Evolutionary conservation across 53 echinoderm and acorn worm genomes (phyloP), one percentile per base, ranked within the genome.

Genomic region (Holothuria leucospilota): DNA sequence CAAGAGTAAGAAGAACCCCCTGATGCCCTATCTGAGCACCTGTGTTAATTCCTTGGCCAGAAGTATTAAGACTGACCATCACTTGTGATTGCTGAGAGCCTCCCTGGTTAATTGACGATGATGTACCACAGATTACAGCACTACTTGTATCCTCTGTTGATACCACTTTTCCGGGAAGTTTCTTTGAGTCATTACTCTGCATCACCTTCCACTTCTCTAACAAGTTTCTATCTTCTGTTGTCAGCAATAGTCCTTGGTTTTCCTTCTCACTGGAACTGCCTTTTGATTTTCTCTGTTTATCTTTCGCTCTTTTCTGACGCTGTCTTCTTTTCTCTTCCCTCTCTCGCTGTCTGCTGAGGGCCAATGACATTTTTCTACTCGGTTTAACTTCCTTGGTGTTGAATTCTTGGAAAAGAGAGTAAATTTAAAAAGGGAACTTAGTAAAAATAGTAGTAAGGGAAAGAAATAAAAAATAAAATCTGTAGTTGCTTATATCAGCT

Each of bases 131-230:
- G 18, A 40, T 26, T 20, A 28, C 28, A 12, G 39, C 13, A 5
- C 27, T 49, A 29, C 26, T 51, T 4, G 51, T 6, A 24, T 26
- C 28, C 16, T 56, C 56, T 10, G 39, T 53, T 14, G 30, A 13
- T 8, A 14, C 51, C 51, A 28, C 84, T 46, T 68, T 68, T 15
- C 13, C 13, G 6, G 42, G 42, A 49, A 34, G 3, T 24, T 52
- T 75, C 20, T 26, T 38, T 1, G 60, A 28, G 8, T 60, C 81
- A 15, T 90, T 82, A 10, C n/a, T 64, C 58, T 89, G 87, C 95
- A 94, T 92, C 56, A 90, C 87, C 61, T 86, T 99, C 99, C 99
- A 99, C 25, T 93, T 90, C 61, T 99, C 95, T 60, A 99, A 69
- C 91, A 99, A 82, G 62, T 81, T 92, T 82, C 94, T 88, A 79